These are phyloP conservation scores for Kuschelorhynchus macadamiae DNA, from an alignment of 2,888 invertebrate genomes.

Conservation along the genomic window DNA sequence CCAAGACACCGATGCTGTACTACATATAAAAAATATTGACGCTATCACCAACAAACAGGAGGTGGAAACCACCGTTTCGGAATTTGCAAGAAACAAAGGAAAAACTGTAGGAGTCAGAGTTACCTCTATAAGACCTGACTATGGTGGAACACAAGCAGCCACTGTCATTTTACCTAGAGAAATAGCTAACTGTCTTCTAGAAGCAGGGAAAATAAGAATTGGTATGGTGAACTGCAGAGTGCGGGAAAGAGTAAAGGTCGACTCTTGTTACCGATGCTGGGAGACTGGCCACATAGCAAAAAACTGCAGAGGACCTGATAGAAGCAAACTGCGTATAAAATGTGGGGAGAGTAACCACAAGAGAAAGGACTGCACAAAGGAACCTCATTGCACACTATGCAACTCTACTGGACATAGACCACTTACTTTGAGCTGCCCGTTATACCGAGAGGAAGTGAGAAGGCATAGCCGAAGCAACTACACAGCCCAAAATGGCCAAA, in stretches of 20 bases:
- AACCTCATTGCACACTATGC: slow-evolving; percentile 16
- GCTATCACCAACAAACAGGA: slow-evolving; percentile 10
- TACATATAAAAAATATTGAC: slow-evolving; percentile 6
- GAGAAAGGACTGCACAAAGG: slow-evolving; percentile 21
- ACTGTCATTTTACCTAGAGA: no score
- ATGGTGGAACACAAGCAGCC: no score
- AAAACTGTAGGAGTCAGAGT: no score
- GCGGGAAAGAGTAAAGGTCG: slow-evolving; percentile 11
- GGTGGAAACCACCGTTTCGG: no score
- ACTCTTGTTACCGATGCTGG: slow-evolving; percentile 28
- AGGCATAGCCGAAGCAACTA: no score
- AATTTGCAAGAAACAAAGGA: no score
- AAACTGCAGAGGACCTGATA: slow-evolving; percentile 22
- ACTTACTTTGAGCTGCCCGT: no score
- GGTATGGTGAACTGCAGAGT: slow-evolving; percentile 25
- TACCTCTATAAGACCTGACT: no score
- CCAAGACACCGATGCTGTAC: background rate
- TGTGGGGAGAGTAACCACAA: slow-evolving; percentile 35
- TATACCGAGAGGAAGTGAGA: slow-evolving; percentile 7
- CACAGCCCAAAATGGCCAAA: no score
- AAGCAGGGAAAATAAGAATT: slow-evolving; percentile 22
- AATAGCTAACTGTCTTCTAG: no score
- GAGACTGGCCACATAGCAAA: slow-evolving; percentile 19
- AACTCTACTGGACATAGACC: slow-evolving; percentile 19
- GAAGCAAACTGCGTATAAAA: slow-evolving; percentile 17